Conservation (phyloP, 2,888 invertebrate species). For the Drosophila barbarae region DNA sequence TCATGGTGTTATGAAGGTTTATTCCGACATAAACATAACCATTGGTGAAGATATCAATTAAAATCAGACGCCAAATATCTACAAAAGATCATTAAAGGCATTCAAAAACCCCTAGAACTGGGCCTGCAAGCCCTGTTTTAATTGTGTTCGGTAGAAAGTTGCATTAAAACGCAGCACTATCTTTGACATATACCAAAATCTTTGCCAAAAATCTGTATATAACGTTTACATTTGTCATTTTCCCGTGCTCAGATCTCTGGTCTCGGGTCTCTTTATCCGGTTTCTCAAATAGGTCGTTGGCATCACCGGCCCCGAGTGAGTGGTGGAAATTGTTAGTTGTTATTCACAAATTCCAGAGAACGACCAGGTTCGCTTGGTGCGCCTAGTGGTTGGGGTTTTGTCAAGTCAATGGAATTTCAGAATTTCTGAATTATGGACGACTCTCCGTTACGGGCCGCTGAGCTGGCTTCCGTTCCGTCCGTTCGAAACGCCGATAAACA, state of each 20-base stretch:
- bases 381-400: conserved; percentile 1
- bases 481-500: background rate
- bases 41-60: background rate
- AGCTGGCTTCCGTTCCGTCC: conserved; percentile 20
- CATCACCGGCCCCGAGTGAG: conserved; percentile 4
- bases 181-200: background rate
- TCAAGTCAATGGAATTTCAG: conserved; percentile 15
- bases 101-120: background rate
- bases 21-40: background rate
- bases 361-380: conserved; percentile 4
- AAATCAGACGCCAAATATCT: background rate
- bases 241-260: background rate
- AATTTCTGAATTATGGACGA: background rate
- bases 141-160: background rate
- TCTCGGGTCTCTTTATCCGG: conserved; percentile 10
- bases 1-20: background rate
- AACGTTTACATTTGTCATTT: conserved; percentile 7
- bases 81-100: no score
- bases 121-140: background rate
- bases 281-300: conserved; percentile 26
- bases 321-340: conserved; percentile 8
- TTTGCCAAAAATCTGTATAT: background rate
- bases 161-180: background rate
- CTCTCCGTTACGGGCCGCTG: conserved; percentile 42
- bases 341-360: conserved; percentile 37